Base-by-base conservation (phyloP, 1,140 invertebrate genomes). In the Pissodes strobi region DNA sequence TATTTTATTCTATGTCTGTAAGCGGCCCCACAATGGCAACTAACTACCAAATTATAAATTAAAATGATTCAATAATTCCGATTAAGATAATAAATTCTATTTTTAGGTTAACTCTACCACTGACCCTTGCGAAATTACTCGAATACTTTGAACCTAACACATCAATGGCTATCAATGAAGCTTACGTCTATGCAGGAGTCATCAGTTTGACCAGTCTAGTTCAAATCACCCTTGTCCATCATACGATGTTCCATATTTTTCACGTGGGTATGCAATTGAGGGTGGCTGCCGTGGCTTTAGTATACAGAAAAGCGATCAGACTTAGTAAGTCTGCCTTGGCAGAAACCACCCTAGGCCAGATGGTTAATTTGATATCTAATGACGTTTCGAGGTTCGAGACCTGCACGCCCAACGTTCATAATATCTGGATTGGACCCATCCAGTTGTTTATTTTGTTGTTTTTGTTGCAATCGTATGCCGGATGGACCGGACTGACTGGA, bases 281-380 rank as follows among this genome's bases (percentile, higher is more conserved):
- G 62, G 83, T 94, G 27, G 88, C 90, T 1, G 88, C 87, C 74
- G 90, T 87, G 70, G 88, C 90, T 0, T 79, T 94, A 30, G 87
- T 94, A 62, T 95, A 93, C 78, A 85, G 62, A 15, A 84, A 84
- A 87, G 89, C 81, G 1, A 72, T 88, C 37, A 79, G 77, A 64
- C 69, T 87, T 0, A 85, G 84, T 6, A 82, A 81, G 60, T 83
- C 81, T 12, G 87, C 90, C 13, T 78, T 92, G 15, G 85, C 86
- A 0, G 85, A 89, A 75, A 91, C 90, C 0, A 87, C 92, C 0
- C 81, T 88, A 1, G 93, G 92, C 0, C 89, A 93, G 72, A 88
- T 93, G 39, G 88, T 95, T 0, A 95, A 95, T 77, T 81, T 95
- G 0, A 77, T 95, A 51, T 92, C 92, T 1, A 95, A 94, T 60